Evolutionary conservation across 2,797 vertebrate species (phyloP), one percentile per base, ranked within the genome.

Genomic region (Perodicticus potto): DNA sequence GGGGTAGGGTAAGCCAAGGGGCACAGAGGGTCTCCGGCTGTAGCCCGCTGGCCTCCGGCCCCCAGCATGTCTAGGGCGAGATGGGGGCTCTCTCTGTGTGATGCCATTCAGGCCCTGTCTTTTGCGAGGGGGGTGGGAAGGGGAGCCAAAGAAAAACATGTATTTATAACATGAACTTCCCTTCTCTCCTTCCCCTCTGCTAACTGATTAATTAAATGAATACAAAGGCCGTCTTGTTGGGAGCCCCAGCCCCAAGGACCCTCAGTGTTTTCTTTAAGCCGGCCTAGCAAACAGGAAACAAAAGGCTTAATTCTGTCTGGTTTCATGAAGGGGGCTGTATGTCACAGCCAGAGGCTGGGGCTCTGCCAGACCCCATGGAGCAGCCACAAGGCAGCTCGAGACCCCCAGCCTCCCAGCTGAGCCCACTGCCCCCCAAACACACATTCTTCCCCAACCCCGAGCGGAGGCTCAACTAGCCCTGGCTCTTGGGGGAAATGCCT

Each of bases 171-270:
- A 86, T 23, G 88, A 70, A 40, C 82, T 97, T 98, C 97, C 98
- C 98, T 98, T 98, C 97, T 96, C 96, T 43, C 95, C 91, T 67
- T 97, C 97, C 97, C 97, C 96, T 97, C 96, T 8, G 97, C 98
- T 97, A 97, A 92, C 97, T 93, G 74, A 97, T 98, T 98, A 98
- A 98, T 99, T 98, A 98, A 98, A 98, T 98, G 97, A 98, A 98
- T 98, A 99, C 98, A 99, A 99, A 99, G 98, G 97, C 97, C 73
- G 97, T 98, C 96, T 98, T 99, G 98, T 99, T 98, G 98, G 97
- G 97, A 92, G 63, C 95, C 96, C 97, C 92, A 74, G 97, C 97
- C 96, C 65, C 93, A 11, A 4, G 92, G 96, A 98, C 96, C 97
- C 97, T 98, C 97, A 95, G 96, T 97, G 97, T 97, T 96, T 98